A percentile compares a stretch with the other conserved stretches of the same genome.
Conservation (phyloP, 2,888 invertebrate genomes). For the Apotomis capreana region DNA sequence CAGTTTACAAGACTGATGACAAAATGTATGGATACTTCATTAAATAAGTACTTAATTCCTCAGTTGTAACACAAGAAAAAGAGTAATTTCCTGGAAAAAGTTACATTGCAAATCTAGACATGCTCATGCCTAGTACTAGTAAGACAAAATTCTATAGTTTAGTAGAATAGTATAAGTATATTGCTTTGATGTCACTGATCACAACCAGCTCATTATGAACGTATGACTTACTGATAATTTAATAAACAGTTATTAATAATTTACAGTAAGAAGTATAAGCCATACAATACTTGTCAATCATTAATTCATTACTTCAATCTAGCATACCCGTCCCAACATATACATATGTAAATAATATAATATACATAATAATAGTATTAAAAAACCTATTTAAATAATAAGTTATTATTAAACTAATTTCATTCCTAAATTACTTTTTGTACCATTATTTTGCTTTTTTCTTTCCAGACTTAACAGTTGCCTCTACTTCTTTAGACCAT, state of each 20-base stretch:
- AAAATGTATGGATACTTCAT: too few species aligned
- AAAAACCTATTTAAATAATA: background rate
- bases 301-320: background rate
- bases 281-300: conserved; percentile 1
- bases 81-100: too few species aligned
- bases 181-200: conserved; percentile 43
- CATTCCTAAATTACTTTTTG: conserved; percentile 13
- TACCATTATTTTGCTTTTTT: conserved; percentile 74
- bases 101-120: background rate
- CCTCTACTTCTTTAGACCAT: conserved; percentile 88
- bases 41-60: too few species aligned
- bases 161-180: conserved; percentile 17
- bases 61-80: too few species aligned
- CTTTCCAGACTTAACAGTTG: conserved; percentile 75
- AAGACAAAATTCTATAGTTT: background rate
- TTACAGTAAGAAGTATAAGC: background rate
- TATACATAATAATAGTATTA: background rate
- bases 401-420: conserved; percentile 1
- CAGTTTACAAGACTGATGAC: too few species aligned
- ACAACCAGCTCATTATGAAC: conserved; percentile 42
- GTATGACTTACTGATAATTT: background rate
- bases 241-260: background rate
- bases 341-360: too few species aligned
- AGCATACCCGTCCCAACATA: background rate
- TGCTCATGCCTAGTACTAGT: background rate